Conservation (phyloP, 1,140 invertebrate species). For the Diuraphis noxia region DNA sequence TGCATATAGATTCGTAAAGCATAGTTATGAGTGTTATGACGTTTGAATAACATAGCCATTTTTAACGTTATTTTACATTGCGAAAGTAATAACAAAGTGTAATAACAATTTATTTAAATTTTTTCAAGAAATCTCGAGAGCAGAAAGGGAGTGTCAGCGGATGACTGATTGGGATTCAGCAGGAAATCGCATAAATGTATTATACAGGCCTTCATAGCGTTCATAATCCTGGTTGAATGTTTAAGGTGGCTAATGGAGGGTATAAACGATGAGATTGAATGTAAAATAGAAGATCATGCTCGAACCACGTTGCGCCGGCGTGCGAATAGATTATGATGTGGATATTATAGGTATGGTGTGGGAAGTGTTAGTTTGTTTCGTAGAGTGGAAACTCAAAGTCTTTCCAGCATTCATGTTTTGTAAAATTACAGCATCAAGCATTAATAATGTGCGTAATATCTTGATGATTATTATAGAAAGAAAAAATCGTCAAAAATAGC, state of each 20-base stretch:
- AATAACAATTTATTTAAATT: conserved; percentile 9
- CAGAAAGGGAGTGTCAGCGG: not conserved
- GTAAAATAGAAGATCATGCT: not conserved
- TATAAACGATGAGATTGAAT: conserved; percentile 17
- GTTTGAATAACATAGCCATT: not conserved
- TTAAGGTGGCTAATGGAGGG: conserved; percentile 25
- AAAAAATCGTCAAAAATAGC: not conserved
- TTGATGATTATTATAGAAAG: no score
- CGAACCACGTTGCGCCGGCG: not conserved
- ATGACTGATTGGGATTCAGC: conserved; percentile 18
- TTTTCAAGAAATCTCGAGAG: not conserved
- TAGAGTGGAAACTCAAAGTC: not conserved
- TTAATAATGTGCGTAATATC: not conserved
- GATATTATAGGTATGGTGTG: not conserved
- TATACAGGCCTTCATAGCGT: not conserved
- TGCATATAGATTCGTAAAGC: not conserved
- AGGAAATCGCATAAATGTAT: conserved; percentile 16
- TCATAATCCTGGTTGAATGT: conserved; percentile 23
- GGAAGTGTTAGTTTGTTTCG: not conserved
- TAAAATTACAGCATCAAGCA: not conserved
- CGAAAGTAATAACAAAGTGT: not conserved
- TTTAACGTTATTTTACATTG: not conserved
- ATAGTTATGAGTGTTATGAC: not conserved
- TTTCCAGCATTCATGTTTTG: not conserved
- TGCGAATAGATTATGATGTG: not conserved